phyloP scores from a whole-genome alignment of 53 echinoderm and acorn worm genomes.

The Arbacia lixula region DNA sequence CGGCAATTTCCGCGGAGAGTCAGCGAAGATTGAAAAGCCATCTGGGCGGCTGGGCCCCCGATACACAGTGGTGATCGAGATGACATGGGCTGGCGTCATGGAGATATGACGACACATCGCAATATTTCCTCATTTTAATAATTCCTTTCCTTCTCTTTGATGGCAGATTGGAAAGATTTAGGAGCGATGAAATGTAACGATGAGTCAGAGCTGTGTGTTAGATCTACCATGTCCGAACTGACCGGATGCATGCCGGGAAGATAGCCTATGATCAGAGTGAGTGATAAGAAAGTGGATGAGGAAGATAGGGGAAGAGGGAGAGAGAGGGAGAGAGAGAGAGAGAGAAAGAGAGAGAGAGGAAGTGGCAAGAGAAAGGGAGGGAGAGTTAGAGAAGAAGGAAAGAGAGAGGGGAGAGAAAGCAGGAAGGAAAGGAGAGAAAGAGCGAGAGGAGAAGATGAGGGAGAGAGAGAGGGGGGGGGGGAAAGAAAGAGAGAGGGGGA shows the following conservation, averaged over 20 bases:
- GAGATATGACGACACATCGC: neutral
- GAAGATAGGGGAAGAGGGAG: neutral
- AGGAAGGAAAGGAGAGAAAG: too few relatives aligned
- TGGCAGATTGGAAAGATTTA: too few relatives aligned
- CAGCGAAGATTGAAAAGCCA: constrained; percentile 16
- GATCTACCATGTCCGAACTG: constrained; percentile 20
- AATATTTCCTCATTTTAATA: constrained; percentile 9
- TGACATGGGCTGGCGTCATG: neutral
- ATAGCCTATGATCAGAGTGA: constrained; percentile 8
- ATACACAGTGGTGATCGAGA: constrained; percentile 8
- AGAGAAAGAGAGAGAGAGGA: neutral
- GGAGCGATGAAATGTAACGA: constrained; percentile 13
- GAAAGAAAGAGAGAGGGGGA: constrained; percentile 2
- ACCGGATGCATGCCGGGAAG: too few relatives aligned
- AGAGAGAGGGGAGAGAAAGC: too few relatives aligned
- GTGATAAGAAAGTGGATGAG: neutral
- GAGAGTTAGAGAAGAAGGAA: neutral
- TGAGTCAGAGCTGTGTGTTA: constrained; percentile 6
- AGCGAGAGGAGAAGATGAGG: too few relatives aligned
- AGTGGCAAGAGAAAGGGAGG: too few relatives aligned
- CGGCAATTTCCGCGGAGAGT: neutral
- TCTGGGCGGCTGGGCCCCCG: constrained; percentile 36
- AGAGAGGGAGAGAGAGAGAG: neutral
- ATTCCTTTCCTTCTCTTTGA: neutral
- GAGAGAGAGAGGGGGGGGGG: neutral